Evolutionary conservation across 2,888 invertebrate genomes (phyloP).

Genomic region (Aphodius sticticus): DNA sequence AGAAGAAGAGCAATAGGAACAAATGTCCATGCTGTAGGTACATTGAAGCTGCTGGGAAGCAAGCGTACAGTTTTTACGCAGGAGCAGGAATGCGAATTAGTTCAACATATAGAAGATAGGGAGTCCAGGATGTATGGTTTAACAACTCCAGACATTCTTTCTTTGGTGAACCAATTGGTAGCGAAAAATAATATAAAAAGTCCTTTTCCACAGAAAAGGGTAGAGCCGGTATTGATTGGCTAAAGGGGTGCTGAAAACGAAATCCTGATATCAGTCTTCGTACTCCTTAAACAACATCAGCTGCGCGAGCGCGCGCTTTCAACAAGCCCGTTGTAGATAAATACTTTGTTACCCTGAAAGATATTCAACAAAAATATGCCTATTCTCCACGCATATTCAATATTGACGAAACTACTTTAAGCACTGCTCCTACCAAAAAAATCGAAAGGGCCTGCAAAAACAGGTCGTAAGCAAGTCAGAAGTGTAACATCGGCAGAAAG

Average conservation of each 20-base stretch:
- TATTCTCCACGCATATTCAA: constrained; percentile 21
- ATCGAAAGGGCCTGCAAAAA: background rate
- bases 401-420: constrained; percentile 23
- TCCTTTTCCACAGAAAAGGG: constrained; percentile 10
- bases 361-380: constrained; percentile 6
- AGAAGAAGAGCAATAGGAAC: background rate
- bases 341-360: constrained; percentile 19
- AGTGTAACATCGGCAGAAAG: constrained; percentile 13
- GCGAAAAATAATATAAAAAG: constrained; percentile 15
- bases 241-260: constrained; percentile 17
- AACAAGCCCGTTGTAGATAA: background rate
- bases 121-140: background rate
- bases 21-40: background rate
- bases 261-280: constrained; percentile 25
- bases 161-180: constrained; percentile 8
- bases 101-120: background rate
- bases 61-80: background rate
- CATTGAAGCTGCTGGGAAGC: background rate
- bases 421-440: constrained; percentile 13
- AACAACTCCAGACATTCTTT: background rate
- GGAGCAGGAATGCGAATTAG: background rate
- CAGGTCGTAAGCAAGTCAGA: constrained; percentile 16
- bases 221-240: constrained; percentile 17
- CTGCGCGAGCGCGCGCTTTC: constrained; percentile 15
- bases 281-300: constrained; percentile 27